Base-by-base conservation (phyloP, 2,888 invertebrate genomes). In the Amblyjoppa proteus region DNA sequence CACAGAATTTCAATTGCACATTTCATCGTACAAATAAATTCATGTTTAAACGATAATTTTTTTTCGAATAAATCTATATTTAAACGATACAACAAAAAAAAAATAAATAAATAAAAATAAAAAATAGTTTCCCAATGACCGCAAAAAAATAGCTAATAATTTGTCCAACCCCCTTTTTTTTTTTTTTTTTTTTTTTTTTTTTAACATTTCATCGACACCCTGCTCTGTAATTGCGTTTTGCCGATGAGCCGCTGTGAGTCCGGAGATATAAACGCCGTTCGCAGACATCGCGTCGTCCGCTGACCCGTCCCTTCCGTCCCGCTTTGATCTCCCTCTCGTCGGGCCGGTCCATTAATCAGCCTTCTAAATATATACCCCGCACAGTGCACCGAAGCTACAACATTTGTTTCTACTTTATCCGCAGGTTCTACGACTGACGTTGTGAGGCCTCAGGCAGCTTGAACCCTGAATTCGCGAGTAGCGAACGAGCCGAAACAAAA, bases 391-490 rank as follows among this genome's bases (percentile, higher is more conserved):
- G 31, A 49, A 61, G 77, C 70, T 78, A 75, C 28, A 86, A 71
- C 53, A 85, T 87, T 79, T 69, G 78, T 87, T 83, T 34, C 76
- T 77, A 51, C 61, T 74, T 80, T 81, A 74, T 85, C 38, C 68
- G 66, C 83, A 81, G 84, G 84, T 86, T 81, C 68, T 49, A 41
- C 45, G 73, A 76, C 79, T 86, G 75, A 74, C 49, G 85, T 87
- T 85, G 83, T 81, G 86, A 85, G 66, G 31, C 73, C 61, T 85
- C 76, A 74, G 70, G 75, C 68, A 3, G 56, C 76, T 77, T 87
- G 71, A 66, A 85, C 83, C 83, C 78, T 80, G 87, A 77, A 80
- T 83, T 82, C 85, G 84, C 86, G 90, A 88, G 80, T 80, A 83
- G 77, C 81, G 88, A 49, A 88, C 87, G 81, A 61, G 76, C 73